These are phyloP conservation scores for Lutraria rhynchaena DNA, from an alignment of 1,140 invertebrate species.

Conservation along the genomic window DNA sequence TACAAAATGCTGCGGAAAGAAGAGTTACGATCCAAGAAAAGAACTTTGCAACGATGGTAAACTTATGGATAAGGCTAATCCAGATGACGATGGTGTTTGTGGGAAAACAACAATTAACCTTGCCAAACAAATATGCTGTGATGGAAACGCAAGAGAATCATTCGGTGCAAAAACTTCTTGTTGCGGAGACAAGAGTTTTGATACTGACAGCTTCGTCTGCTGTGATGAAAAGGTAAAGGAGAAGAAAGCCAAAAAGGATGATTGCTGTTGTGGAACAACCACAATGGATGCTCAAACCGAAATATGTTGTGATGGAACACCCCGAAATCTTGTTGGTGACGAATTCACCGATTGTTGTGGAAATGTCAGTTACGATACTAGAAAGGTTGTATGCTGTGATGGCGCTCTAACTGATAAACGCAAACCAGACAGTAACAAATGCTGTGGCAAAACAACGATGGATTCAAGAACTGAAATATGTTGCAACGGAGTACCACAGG, in stretches of 20 bases:
- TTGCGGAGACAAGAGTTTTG: conserved; percentile 46
- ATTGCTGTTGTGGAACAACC: conserved; percentile 56
- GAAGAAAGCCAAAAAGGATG: conserved; percentile 53
- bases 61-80: conserved; percentile 37
- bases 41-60: conserved; percentile 39
- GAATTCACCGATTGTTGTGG: conserved; percentile 47
- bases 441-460: conserved; percentile 56
- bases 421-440: conserved; percentile 10
- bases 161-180: conserved; percentile 44
- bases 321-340: conserved; percentile 26
- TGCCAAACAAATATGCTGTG: conserved; percentile 50
- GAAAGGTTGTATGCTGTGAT: conserved; percentile 38
- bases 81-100: conserved; percentile 43
- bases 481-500: conserved; percentile 40
- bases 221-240: conserved; percentile 42
- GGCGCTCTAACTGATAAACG: conserved; percentile 36
- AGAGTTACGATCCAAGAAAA: conserved; percentile 38
- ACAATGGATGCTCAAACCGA: conserved; percentile 49
- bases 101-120: conserved; percentile 42
- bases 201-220: conserved; percentile 42
- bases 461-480: conserved; percentile 42
- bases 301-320: conserved; percentile 48
- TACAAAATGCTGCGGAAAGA: conserved; percentile 48
- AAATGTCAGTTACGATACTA: conserved; percentile 41
- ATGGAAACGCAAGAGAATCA: conserved; percentile 24